These are phyloP conservation scores for Microplitis manilae DNA, from an alignment of 2,888 invertebrate genomes.

Conservation along the genomic window DNA sequence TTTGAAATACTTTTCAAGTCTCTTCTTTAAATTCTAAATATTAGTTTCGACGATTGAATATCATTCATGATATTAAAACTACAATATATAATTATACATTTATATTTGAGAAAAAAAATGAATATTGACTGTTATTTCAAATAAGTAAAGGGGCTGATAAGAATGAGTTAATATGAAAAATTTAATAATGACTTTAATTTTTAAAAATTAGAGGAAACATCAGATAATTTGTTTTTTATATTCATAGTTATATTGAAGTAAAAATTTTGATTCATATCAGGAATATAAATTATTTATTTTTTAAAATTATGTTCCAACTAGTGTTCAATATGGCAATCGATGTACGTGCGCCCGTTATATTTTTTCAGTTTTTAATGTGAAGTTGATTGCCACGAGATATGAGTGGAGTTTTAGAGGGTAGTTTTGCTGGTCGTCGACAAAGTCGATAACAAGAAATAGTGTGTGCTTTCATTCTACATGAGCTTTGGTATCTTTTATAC, in stretches of 20 bases:
- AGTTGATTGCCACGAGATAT: neutral
- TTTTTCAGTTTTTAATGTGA: neutral
- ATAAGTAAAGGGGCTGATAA: neutral
- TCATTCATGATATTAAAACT: neutral
- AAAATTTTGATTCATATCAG: no score
- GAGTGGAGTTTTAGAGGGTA: neutral
- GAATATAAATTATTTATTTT: no score
- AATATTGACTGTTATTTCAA: neutral
- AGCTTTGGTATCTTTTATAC: constrained; percentile 1
- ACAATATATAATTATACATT: neutral
- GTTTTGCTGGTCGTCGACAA: neutral
- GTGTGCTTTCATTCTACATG: neutral
- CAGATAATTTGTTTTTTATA: no score
- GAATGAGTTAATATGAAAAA: neutral
- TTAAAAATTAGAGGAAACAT: no score
- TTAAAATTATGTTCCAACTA: no score
- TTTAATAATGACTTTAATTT: neutral
- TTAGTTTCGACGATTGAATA: neutral
- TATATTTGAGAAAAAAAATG: neutral
- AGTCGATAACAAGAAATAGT: neutral
- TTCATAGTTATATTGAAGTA: no score
- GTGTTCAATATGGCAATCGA: no score
- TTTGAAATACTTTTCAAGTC: neutral
- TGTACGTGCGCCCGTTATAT: neutral
- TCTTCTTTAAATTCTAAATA: neutral